These are phyloP conservation scores for Lithobates pipiens DNA, from an alignment of 2,797 vertebrate species.

Conservation along the genomic window DNA sequence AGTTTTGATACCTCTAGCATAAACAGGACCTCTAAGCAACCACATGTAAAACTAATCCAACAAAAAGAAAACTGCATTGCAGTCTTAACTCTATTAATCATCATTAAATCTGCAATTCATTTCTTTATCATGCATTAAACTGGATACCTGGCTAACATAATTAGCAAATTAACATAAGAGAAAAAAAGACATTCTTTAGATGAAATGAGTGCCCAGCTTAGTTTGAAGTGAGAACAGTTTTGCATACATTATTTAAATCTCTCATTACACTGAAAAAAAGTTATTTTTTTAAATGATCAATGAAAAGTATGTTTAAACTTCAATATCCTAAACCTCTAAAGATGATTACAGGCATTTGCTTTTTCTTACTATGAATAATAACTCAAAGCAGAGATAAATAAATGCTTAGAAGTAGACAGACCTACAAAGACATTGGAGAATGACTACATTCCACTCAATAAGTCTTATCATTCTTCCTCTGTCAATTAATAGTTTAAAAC, in stretches of 20 bases:
- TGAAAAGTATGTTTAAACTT: slow-evolving; percentile 66
- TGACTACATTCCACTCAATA: slow-evolving; percentile 38
- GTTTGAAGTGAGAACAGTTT: slow-evolving; percentile 65
- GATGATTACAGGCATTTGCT: slow-evolving; percentile 56
- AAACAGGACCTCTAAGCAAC: background rate
- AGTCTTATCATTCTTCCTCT: slow-evolving; percentile 5
- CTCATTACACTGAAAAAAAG: slow-evolving; percentile 51
- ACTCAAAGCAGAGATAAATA: slow-evolving; percentile 48
- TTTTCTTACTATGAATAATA: slow-evolving; percentile 56
- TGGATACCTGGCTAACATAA: slow-evolving; percentile 59
- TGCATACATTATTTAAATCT: slow-evolving; percentile 61
- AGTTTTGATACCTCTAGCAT: background rate
- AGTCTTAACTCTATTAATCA: slow-evolving; percentile 40
- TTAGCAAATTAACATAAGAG: slow-evolving; percentile 70
- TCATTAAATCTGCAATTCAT: slow-evolving; percentile 41
- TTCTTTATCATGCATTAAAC: slow-evolving; percentile 53
- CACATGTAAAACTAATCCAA: slow-evolving; percentile 6
- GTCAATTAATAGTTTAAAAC: slow-evolving; percentile 38
- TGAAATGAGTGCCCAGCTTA: slow-evolving; percentile 57
- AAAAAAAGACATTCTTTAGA: slow-evolving; percentile 63
- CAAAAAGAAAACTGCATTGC: slow-evolving; percentile 33
- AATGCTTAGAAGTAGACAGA: slow-evolving; percentile 39
- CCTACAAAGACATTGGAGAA: slow-evolving; percentile 48
- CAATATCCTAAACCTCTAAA: slow-evolving; percentile 55
- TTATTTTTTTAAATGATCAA: slow-evolving; percentile 64